Percentiles rank a stretch among this genome's conserved stretches.
Evolutionary conservation across 2,113 vertebrate genomes (phyloP).

Genomic region (Eretmochelys imbricata): DNA sequence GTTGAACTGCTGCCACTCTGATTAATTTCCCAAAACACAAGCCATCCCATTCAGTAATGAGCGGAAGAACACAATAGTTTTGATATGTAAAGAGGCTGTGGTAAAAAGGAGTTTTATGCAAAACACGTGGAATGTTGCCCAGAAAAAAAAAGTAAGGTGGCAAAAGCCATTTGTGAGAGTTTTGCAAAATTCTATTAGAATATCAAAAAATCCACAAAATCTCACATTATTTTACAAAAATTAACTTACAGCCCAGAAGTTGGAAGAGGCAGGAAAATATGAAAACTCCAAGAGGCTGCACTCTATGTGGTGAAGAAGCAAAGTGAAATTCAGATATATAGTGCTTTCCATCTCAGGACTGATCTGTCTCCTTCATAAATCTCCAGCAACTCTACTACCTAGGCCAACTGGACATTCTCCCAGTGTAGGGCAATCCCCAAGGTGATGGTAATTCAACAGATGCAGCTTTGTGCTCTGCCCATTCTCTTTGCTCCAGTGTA

Average conservation of each 20-base stretch:
- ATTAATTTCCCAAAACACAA: neutral
- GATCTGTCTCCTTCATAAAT: too few relatives aligned
- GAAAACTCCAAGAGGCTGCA: too few relatives aligned
- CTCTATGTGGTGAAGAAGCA: too few relatives aligned
- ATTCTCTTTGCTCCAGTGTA: too few relatives aligned
- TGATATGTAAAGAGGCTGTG: neutral
- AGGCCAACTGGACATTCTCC: too few relatives aligned
- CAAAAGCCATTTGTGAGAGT: neutral
- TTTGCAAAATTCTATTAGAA: neutral
- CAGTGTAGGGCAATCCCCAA: too few relatives aligned
- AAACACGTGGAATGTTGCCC: neutral
- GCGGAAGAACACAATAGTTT: neutral
- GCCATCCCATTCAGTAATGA: neutral
- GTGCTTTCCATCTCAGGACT: too few relatives aligned
- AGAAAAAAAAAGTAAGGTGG: neutral
- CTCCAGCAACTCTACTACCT: too few relatives aligned
- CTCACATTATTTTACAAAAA: neutral
- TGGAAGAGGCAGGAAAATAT: neutral
- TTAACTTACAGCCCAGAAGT: neutral
- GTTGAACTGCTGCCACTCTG: neutral
- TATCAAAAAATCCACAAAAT: neutral
- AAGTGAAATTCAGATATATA: too few relatives aligned
- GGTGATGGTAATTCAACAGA: too few relatives aligned
- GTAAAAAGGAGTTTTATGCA: neutral
- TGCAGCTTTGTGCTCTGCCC: too few relatives aligned